Percentiles rank a stretch among this genome's conserved stretches.
Conservation (phyloP, 2,113 vertebrate species). For the Pipra filicauda region DNA sequence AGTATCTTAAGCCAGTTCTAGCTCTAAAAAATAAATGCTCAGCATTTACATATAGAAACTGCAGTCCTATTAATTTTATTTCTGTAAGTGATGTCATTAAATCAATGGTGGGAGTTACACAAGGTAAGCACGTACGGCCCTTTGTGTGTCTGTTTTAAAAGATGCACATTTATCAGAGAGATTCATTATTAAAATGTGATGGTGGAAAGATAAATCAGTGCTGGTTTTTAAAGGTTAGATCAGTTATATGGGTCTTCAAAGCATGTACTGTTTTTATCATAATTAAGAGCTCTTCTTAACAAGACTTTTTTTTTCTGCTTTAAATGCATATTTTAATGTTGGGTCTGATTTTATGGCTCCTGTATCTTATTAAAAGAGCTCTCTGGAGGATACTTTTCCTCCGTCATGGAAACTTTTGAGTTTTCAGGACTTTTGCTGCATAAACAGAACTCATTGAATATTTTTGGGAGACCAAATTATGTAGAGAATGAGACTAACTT, state of each 20-base stretch:
- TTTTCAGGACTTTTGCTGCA: neutral
- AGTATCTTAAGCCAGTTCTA: neutral
- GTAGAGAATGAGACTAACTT: neutral
- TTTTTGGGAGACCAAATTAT: neutral
- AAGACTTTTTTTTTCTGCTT: neutral
- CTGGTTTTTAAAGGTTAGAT: slow-evolving; percentile 67
- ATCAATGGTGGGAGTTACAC: slow-evolving; percentile 26
- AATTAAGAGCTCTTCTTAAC: slow-evolving; percentile 15
- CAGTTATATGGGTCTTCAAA: slow-evolving; percentile 46
- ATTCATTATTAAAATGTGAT: slow-evolving; percentile 62
- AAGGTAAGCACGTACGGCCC: slow-evolving; percentile 20
- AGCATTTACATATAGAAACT: slow-evolving; percentile 40
- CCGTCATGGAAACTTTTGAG: neutral
- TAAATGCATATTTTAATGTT: neutral
- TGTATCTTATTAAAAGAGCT: neutral
- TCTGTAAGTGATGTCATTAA: slow-evolving; percentile 26
- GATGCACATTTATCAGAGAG: slow-evolving; percentile 63
- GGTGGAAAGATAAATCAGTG: slow-evolving; percentile 53
- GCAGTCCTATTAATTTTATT: slow-evolving; percentile 18
- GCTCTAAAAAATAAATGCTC: slow-evolving; percentile 19
- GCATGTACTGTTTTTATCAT: slow-evolving; percentile 11
- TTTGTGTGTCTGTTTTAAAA: slow-evolving; percentile 57
- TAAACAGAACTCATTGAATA: neutral
- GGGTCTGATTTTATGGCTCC: neutral
- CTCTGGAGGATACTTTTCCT: neutral